phyloP scores from a whole-genome alignment of 1,140 invertebrate species.

The Drosophila kurseongensis region DNA sequence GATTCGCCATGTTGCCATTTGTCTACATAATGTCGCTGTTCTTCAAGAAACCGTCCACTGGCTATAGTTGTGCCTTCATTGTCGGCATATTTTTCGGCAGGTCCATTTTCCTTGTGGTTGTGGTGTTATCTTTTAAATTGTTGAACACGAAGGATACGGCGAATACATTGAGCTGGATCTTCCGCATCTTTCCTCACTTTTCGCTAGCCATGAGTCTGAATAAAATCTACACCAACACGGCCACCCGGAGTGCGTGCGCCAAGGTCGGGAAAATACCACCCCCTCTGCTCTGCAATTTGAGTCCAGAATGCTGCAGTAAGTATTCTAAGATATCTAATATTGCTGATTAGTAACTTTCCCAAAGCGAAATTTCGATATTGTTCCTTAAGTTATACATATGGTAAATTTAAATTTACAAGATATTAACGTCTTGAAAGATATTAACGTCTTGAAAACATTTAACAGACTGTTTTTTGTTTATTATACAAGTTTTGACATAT shows the following conservation, averaged over 20 bases:
- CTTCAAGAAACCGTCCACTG: constrained; percentile 89
- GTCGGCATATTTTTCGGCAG: constrained; percentile 89
- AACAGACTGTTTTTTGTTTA: too few relatives aligned
- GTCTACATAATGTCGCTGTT: constrained; percentile 87
- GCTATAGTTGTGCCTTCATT: constrained; percentile 89
- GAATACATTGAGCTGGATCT: constrained; percentile 87
- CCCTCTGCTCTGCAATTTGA: constrained; percentile 55
- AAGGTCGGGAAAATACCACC: constrained; percentile 40
- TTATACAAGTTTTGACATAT: too few relatives aligned
- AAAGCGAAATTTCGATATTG: background rate
- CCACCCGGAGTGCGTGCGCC: constrained; percentile 51
- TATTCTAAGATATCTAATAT: background rate
- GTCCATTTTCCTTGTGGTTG: constrained; percentile 87
- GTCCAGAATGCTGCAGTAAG: constrained; percentile 75
- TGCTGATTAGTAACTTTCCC: too few relatives aligned
- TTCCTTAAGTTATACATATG: too few relatives aligned
- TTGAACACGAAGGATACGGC: constrained; percentile 87
- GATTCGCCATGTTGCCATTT: constrained; percentile 85
- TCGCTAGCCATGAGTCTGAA: constrained; percentile 87
- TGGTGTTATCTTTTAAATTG: constrained; percentile 87
- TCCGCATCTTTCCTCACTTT: constrained; percentile 90
- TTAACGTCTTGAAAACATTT: too few relatives aligned
- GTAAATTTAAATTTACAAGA: too few relatives aligned
- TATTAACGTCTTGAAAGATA: too few relatives aligned
- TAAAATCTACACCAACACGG: constrained; percentile 84